Evolutionary conservation across 2,888 invertebrate genomes (phyloP).

Genomic region (Watsonalla binaria): DNA sequence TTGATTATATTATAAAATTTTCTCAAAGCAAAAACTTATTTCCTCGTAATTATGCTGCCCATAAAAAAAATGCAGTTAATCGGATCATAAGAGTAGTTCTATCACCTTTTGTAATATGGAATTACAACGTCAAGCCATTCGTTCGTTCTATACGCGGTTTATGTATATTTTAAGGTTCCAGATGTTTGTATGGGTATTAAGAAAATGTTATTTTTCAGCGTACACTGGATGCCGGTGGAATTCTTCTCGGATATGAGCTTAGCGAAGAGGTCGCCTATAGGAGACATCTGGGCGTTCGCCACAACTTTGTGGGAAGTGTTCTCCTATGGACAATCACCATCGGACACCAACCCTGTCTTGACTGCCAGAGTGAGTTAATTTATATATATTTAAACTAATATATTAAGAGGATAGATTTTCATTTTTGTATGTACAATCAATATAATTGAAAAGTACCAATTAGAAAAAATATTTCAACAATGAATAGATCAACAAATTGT

Average conservation of each 20-base stretch:
- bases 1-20: too few species aligned
- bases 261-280: slow-evolving; percentile 82
- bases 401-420: neutral
- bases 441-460: too few species aligned
- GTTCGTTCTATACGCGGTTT: too few species aligned
- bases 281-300: slow-evolving; percentile 95
- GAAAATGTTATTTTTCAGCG: slow-evolving; percentile 64
- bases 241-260: slow-evolving; percentile 83
- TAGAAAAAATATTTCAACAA: too few species aligned
- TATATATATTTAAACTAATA: neutral
- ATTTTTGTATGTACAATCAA: neutral
- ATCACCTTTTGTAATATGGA: too few species aligned
- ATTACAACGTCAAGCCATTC: too few species aligned
- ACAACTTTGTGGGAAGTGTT: slow-evolving; percentile 97
- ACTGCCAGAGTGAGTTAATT: slow-evolving; percentile 57
- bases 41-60: too few species aligned
- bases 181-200: neutral
- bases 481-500: too few species aligned
- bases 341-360: slow-evolving; percentile 62
- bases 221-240: slow-evolving; percentile 95
- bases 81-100: too few species aligned
- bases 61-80: too few species aligned
- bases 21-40: too few species aligned
- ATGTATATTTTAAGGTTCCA: too few species aligned
- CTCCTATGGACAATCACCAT: slow-evolving; percentile 82